Conservation (phyloP, 2,888 invertebrate species). For the Leucania comma region DNA sequence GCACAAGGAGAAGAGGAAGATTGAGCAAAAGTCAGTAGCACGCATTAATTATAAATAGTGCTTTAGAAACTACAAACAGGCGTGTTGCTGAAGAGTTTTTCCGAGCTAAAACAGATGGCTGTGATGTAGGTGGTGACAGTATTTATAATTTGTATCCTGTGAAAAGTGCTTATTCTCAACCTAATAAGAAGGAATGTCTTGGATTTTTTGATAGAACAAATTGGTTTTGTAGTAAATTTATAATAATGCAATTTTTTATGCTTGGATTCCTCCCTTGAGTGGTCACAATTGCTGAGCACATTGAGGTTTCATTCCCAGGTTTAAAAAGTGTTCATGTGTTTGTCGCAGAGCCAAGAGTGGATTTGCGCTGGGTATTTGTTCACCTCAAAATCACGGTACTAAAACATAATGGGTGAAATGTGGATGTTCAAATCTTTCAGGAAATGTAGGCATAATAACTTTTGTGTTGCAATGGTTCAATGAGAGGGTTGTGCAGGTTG, state of each 20-base stretch:
- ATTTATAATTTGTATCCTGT: not conserved
- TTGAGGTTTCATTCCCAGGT: not conserved
- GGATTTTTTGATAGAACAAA: not conserved
- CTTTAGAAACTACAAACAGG: not conserved
- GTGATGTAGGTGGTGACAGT: not conserved
- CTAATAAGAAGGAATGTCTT: not conserved
- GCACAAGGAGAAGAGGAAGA: slow-evolving; percentile 94
- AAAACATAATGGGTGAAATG: not conserved
- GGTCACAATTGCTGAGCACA: not conserved
- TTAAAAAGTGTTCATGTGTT: not conserved
- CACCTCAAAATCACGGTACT: too few relatives aligned
- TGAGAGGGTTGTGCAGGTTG: slow-evolving; percentile 69
- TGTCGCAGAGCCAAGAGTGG: not conserved
- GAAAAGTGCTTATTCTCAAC: not conserved
- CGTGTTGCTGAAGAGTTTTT: not conserved
- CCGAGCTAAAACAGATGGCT: too few relatives aligned
- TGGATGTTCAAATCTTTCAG: not conserved
- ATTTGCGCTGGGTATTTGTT: not conserved
- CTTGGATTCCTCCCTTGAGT: not conserved
- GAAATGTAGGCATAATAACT: too few relatives aligned
- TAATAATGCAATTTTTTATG: not conserved
- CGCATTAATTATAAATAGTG: not conserved
- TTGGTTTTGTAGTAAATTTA: too few relatives aligned
- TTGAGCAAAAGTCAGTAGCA: slow-evolving; percentile 91
- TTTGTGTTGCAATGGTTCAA: too few relatives aligned